Base-by-base conservation (phyloP, 2,888 invertebrate genomes). In the Pammene fasciana region DNA sequence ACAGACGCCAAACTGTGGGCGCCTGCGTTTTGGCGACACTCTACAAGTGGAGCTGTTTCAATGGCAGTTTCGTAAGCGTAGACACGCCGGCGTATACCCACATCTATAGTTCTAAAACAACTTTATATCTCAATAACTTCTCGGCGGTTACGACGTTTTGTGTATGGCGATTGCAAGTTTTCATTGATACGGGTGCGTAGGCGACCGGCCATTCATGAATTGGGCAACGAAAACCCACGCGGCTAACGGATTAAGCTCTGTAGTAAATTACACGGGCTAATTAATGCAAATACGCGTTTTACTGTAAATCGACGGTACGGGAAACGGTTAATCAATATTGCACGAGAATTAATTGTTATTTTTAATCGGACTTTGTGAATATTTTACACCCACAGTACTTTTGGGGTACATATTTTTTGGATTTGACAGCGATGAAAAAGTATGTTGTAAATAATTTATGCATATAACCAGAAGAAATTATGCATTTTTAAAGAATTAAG, bases 201-300 rank as follows among this genome's bases (percentile, higher is more conserved):
- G 91, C 84, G 90, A 80, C 75, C 74, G 85, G 79, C 86, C 92
- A 92, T 92, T 92, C 92, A 92, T 90, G 86, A 83, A 86, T 91
- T 91, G 89, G 88, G 89, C 86, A 90, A 91, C 73, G 68, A 66
- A 74, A 61, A 78, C 90, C 90, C 86, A 89, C 90, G 87, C 90
- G 72, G 43, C 67, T 88, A 90, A 89, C 90, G 71, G 76, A 80
- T 79, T 81, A 81, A 77, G 79, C 79, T 76, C 73, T 74, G 77
- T 80, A 82, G 82, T 88, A 88, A 89, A 87, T 87, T 86, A 86
- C 80, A 77, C 77, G 78, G 77, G 82, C 84, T 88, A 91, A 91
- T 91, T 90, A 90, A 87, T 86, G 87, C 81, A 81, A 83, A 81
- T 83, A 82, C 78, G 80, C 80, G 76, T 77, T 84, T 82, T 84